Evolutionary conservation across 2,113 vertebrate genomes (phyloP).

Genomic region (Camelus dromedarius): DNA sequence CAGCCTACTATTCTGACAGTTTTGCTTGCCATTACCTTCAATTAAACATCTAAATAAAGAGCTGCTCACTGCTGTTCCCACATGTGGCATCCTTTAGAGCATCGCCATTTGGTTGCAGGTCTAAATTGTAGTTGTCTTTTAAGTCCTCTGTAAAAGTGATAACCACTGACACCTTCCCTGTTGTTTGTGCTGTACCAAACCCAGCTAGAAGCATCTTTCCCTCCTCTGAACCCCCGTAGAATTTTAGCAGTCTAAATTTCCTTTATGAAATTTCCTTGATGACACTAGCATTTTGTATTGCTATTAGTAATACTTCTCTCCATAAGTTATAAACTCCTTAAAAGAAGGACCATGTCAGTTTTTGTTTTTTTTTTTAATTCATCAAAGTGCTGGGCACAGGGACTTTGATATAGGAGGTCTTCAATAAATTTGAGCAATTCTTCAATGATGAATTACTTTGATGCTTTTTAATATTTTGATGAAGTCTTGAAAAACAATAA

Average conservation of each 20-base stretch:
- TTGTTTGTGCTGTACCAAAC: not conserved
- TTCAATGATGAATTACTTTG: not conserved
- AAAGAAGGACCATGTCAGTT: not conserved
- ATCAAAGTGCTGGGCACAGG: fast-evolving
- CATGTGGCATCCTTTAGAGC: fast-evolving
- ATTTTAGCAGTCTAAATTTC: not conserved
- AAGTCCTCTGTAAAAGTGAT: not conserved
- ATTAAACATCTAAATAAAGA: not conserved
- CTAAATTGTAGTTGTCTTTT: not conserved
- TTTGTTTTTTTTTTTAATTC: not conserved
- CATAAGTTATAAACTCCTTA: not conserved
- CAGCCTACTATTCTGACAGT: not conserved
- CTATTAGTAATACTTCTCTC: not conserved
- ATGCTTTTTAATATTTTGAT: not conserved
- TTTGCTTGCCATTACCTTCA: not conserved
- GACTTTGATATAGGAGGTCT: not conserved
- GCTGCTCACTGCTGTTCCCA: fast-evolving
- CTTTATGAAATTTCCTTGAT: not conserved
- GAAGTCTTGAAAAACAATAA: not conserved
- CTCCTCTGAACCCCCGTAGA: fast-evolving
- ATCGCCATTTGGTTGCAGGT: not conserved
- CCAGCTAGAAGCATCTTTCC: not conserved
- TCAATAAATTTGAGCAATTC: not conserved
- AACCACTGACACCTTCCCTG: fast-evolving
- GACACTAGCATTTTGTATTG: not conserved